phyloP scores from a whole-genome alignment of 1,140 invertebrate genomes.

The Diuraphis noxia region DNA sequence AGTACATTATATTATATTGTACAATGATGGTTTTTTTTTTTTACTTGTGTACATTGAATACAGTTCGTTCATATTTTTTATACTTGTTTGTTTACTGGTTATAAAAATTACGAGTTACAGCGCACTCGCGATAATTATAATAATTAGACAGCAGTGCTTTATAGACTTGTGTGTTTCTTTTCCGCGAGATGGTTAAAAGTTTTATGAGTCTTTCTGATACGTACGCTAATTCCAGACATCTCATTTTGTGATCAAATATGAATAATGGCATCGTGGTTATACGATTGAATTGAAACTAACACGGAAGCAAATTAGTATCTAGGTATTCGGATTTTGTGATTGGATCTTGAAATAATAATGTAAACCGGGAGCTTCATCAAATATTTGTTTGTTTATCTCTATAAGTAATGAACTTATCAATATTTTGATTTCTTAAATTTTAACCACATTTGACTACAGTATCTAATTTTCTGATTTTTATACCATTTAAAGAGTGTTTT shows the following conservation, averaged over 20 bases:
- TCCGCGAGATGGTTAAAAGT: not conserved
- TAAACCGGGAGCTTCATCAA: not conserved
- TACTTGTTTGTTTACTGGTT: not conserved
- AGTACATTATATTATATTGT: not conserved
- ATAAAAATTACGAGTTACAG: not conserved
- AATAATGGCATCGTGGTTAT: not conserved
- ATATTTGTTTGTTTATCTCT: not conserved
- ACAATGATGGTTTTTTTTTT: not conserved
- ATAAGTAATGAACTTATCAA: not conserved
- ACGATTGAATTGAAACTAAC: not conserved
- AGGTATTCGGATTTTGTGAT: not conserved
- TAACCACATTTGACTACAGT: not conserved
- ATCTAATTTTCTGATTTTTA: not conserved
- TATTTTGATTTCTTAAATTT: not conserved
- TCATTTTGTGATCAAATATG: not conserved
- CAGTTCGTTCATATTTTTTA: constrained; percentile 2
- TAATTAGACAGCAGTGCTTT: not conserved
- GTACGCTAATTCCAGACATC: not conserved
- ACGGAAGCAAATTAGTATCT: not conserved
- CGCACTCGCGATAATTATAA: not conserved
- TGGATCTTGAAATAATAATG: not conserved
- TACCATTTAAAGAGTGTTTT: not conserved
- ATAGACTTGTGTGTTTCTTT: not conserved
- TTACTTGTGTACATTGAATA: not conserved
- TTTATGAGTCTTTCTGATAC: not conserved